phyloP scores from a whole-genome alignment of 2,888 invertebrate genomes.

The Diogma glabrata region DNA sequence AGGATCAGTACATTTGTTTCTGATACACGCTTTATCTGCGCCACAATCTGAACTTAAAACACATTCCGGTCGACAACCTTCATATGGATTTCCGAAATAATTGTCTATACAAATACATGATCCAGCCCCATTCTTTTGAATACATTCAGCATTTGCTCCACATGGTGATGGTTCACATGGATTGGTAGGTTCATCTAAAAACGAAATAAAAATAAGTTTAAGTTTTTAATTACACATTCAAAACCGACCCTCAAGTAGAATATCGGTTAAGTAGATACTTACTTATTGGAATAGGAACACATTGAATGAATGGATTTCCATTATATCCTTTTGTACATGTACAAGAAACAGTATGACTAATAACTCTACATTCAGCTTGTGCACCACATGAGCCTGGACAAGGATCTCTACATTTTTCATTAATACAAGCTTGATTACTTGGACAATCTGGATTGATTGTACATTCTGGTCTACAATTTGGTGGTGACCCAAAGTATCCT shows the following conservation, averaged over 20 bases:
- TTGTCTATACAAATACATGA: slow-evolving; percentile 70
- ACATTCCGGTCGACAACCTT: slow-evolving; percentile 78
- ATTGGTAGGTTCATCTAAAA: slow-evolving; percentile 40
- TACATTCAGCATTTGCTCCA: slow-evolving; percentile 71
- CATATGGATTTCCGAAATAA: slow-evolving; percentile 76
- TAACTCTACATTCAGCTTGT: slow-evolving; percentile 66
- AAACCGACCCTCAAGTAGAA: background rate
- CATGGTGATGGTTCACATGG: slow-evolving; percentile 83
- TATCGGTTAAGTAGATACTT: background rate
- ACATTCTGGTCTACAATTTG: slow-evolving; percentile 73
- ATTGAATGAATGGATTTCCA: slow-evolving; percentile 75
- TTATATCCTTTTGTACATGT: slow-evolving; percentile 62
- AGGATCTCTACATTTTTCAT: slow-evolving; percentile 69
- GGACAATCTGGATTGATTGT: slow-evolving; percentile 72
- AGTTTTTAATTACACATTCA: background rate
- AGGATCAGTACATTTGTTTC: slow-evolving; percentile 75
- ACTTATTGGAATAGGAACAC: slow-evolving; percentile 40
- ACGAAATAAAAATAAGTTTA: too few relatives aligned
- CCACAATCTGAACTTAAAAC: slow-evolving; percentile 76
- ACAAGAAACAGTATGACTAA: slow-evolving; percentile 71
- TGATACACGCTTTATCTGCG: slow-evolving; percentile 67
- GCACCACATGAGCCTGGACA: slow-evolving; percentile 73
- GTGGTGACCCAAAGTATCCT: slow-evolving; percentile 66
- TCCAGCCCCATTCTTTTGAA: slow-evolving; percentile 62
- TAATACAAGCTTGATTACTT: slow-evolving; percentile 64